These are phyloP conservation scores for Drosophila busckii DNA, from an alignment of 1,140 invertebrate species.

Conservation along the genomic window DNA sequence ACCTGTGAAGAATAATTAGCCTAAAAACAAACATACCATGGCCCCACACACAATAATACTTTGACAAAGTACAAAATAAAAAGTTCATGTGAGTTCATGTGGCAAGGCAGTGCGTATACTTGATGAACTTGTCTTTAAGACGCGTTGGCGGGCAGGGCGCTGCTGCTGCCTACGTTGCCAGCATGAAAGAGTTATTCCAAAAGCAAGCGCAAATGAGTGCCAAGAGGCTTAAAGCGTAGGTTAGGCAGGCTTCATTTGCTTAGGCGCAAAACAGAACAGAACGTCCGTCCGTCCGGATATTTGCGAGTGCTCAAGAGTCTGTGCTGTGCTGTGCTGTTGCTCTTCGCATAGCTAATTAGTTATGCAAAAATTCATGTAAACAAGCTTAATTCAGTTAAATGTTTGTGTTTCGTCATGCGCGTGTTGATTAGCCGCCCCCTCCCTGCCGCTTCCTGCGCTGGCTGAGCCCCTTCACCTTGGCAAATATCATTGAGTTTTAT, in stretches of 20 bases:
- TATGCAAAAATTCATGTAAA: constrained; percentile 71
- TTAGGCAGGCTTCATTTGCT: constrained; percentile 22
- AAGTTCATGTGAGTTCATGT: no score
- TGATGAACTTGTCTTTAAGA: no score
- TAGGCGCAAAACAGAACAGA: constrained; percentile 1
- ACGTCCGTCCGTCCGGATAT: constrained; percentile 1
- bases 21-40: no score
- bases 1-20: no score
- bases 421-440: constrained; percentile 59
- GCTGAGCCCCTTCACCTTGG: not conserved
- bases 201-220: no score
- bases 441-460: constrained; percentile 17
- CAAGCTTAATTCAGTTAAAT: constrained; percentile 76
- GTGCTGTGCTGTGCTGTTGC: constrained; percentile 14
- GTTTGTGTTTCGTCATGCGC: constrained; percentile 65
- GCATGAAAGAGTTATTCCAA: no score
- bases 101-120: no score
- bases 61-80: no score
- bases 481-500: constrained; percentile 9
- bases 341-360: constrained; percentile 56
- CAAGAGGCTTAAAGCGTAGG: constrained; percentile 10
- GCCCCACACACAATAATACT: no score
- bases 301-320: no score
- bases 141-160: no score
- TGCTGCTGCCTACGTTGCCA: no score